Evolutionary conservation across 2,113 vertebrate species (phyloP), one percentile per base, ranked within the genome.

Genomic region (Jaculus jaculus): DNA sequence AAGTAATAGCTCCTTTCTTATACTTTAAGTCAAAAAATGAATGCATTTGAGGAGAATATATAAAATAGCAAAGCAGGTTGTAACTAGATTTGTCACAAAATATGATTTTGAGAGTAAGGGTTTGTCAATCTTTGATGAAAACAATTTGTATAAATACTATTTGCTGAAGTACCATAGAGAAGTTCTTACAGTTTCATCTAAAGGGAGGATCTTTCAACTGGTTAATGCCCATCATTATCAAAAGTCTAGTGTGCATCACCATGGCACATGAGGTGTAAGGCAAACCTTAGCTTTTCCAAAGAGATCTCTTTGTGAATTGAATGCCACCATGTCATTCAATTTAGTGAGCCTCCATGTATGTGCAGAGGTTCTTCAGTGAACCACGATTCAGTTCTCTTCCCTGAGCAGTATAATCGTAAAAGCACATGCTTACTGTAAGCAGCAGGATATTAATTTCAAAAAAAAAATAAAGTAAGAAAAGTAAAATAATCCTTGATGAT

Each of bases 391-490:
- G 60, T 21, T 13, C 71, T 79, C 39, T 7, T 90, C 5, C 20
- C 61, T 7, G 60, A n/a, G 78, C n/a, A 83, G 42, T 26, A 71
- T 83, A 93, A 47, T 39, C n/a, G 20, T 24, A 75, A 61, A 2
- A 78, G 39, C 63, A 80, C 72, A 58, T 61, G n/a, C 60, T 91
- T 74, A 65, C n/a, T n/a, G n/a, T n/a, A n/a, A n/a, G n/a, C 18
- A 78, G 58, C 20, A 94, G 54, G 83, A n/a, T 84, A 84, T 51
- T 89, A 77, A 75, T 84, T n/a, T 47, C 34, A 42, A 6, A 73
- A 77, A 69, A 72, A 94, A n/a, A 5, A 60, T 26, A 63, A 80
- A 77, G 16, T n/a, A 51, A 78, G 24, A 81, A 68, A 71, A 85
- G 17, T 15, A 47, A 47, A 47, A 63, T 51, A 82, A 30, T 65